phyloP scores from a whole-genome alignment of 2,113 vertebrate genomes.

The Lagopus leucura region DNA sequence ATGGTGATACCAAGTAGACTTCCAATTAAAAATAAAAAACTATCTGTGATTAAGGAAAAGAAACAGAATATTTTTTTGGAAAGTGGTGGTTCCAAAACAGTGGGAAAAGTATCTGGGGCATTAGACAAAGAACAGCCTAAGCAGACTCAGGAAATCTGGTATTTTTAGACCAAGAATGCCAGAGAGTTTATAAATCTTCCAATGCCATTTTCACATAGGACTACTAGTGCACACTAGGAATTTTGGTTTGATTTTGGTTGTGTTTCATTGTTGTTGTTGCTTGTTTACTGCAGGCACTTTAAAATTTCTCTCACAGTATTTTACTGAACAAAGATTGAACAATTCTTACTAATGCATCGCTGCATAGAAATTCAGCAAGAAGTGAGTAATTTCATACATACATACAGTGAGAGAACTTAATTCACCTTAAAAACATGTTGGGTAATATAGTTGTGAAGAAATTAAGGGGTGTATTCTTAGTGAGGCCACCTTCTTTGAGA shows the following conservation, averaged over 20 bases:
- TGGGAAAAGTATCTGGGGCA: not conserved
- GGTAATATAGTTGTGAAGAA: not conserved
- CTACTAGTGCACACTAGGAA: not conserved
- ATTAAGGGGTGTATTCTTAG: accelerated
- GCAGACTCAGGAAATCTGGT: not conserved
- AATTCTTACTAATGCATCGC: not conserved
- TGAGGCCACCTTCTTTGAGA: not conserved
- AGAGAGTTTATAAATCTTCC: not conserved
- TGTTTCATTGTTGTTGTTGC: too few species aligned
- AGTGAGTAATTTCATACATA: not conserved
- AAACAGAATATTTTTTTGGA: not conserved
- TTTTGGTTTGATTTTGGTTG: not conserved
- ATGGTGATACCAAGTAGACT: not conserved
- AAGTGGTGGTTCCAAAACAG: not conserved
- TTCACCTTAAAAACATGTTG: not conserved
- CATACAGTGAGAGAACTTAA: not conserved
- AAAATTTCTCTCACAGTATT: not conserved
- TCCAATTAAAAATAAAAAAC: not conserved
- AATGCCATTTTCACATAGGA: not conserved
- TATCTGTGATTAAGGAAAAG: not conserved
- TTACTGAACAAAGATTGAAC: not conserved
- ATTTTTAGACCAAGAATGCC: not conserved
- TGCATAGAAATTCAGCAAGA: not conserved
- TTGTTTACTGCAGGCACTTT: not conserved
- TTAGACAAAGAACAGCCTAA: not conserved